Evolutionary conservation across 1,140 invertebrate species (phyloP).

Genomic region (Calephelis nemesis): DNA sequence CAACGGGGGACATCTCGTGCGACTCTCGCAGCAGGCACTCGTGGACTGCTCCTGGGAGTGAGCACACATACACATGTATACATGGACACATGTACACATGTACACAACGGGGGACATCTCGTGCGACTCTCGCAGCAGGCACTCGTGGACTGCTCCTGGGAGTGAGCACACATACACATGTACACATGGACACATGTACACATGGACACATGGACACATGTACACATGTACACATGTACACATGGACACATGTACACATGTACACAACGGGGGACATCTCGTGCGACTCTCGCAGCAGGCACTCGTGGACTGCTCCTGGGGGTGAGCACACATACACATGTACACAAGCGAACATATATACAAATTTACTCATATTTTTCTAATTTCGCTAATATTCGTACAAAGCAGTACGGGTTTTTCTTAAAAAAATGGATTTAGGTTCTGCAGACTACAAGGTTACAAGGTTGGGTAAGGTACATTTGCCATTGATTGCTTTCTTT

Average conservation of each 20-base stretch:
- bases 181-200: background rate
- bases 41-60: conserved; percentile 97
- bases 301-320: conserved; percentile 98
- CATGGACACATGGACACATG: no score
- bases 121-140: conserved; percentile 93
- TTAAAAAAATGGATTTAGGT: no score
- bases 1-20: conserved; percentile 87
- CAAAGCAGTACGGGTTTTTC: no score
- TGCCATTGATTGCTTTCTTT: no score
- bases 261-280: conserved; percentile 87
- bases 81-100: no score
- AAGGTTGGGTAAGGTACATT: no score
- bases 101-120: conserved; percentile 89
- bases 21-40: conserved; percentile 94
- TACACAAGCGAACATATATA: background rate
- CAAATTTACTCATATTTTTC: background rate
- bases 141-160: conserved; percentile 98
- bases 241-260: no score
- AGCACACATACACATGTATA: conserved; percentile 16
- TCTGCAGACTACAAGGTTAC: no score
- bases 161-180: conserved; percentile 58
- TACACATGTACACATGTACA: no score
- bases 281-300: conserved; percentile 93
- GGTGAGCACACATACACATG: conserved; percentile 60
- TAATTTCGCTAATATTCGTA: no score